Evolutionary conservation across 2,113 vertebrate species (phyloP), one percentile per base, ranked within the genome.

Genomic region (Nothoprocta pentlandii): DNA sequence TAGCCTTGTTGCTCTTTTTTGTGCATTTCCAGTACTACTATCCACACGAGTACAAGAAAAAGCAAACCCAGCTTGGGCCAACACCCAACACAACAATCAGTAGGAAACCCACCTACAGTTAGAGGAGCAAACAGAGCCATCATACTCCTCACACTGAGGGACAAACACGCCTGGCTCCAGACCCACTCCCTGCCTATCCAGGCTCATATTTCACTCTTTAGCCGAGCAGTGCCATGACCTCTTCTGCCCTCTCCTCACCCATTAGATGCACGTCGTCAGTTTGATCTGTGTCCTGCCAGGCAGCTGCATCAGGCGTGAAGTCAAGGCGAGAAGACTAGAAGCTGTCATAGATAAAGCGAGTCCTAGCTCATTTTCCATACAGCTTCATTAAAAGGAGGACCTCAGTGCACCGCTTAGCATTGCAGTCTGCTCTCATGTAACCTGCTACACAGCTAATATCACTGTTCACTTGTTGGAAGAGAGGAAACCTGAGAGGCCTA

Each of bases 241-340:
- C 32, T 85, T 66, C 71, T 2, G 3, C 20, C 25, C 22, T 21
- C 46, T 61, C 25, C 53, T 87, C 70, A 41, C 22, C 36, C 49
- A 21, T 10, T 64, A 53, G 51, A 21, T 21, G 20, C 14, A 14
- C 0, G 0, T 56, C 62, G 14, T 61, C n/a, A 39, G 9, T 51
- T 78, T 61, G 58, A 11, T 22, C 77, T 1, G 0, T 39, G 36
- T 63, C 42, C 51, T 25, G 12, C 44, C 58, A 23, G 10, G 7
- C 39, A 89, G 53, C 49, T 44, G 2, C 0, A 1, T 30, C 28
- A 61, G 74, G 15, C 0, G 0, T 34, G 42, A 25, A 30, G 32
- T 64, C 11, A 1, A 23, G 47, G 49, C 0, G 0, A 49, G 47
- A 61, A 26, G 39, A 76, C 6, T 39, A 58, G 85, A 80, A 53